Conservation (phyloP, 2,797 vertebrate genomes). For the Thaleichthys pacificus region DNA sequence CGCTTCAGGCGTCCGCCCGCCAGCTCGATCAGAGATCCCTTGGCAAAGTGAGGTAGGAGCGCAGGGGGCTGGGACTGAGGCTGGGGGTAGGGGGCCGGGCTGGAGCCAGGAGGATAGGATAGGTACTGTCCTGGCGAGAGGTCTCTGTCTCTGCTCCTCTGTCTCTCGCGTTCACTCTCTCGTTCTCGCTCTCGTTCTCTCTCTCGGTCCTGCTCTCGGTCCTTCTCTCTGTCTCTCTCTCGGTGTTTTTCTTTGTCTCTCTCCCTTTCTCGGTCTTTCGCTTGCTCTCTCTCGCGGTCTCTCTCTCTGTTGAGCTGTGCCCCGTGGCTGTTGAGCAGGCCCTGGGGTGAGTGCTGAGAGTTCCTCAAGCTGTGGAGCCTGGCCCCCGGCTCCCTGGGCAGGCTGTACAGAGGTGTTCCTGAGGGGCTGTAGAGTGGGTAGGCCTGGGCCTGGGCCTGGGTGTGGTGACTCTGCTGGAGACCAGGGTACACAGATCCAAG, state of each 20-base stretch:
- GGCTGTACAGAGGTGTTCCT: slow-evolving; percentile 66
- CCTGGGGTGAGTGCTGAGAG: slow-evolving; percentile 67
- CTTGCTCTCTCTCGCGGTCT: not conserved
- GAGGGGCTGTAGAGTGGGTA: slow-evolving; percentile 69
- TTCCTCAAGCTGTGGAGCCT: slow-evolving; percentile 64
- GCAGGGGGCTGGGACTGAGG: slow-evolving; percentile 56
- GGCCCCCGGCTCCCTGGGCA: slow-evolving; percentile 62
- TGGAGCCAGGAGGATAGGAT: slow-evolving; percentile 19
- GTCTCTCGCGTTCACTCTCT: slow-evolving; percentile 37
- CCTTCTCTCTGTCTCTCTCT: slow-evolving; percentile 52
- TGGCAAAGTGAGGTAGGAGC: slow-evolving; percentile 85
- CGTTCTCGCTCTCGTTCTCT: not conserved
- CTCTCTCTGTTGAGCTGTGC: slow-evolving; percentile 41
- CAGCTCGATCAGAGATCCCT: slow-evolving; percentile 81
- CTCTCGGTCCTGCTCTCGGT: slow-evolving; percentile 47
- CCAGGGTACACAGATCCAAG: slow-evolving; percentile 65
- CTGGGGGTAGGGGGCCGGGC: slow-evolving; percentile 45
- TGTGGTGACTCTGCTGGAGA: slow-evolving; percentile 43
- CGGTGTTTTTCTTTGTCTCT: slow-evolving; percentile 63
- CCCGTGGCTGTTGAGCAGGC: slow-evolving; percentile 70
- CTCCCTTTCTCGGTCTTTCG: not conserved
- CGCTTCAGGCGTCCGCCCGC: slow-evolving; percentile 74
- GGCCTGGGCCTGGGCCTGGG: slow-evolving; percentile 59
- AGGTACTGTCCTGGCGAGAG: slow-evolving; percentile 5
- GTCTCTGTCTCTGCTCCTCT: slow-evolving; percentile 47